Percentiles rank a stretch among this genome's conserved stretches.
Conservation (phyloP, 30 jellyfish, hydroid and myxozoan species). For the Mastigias papua region DNA sequence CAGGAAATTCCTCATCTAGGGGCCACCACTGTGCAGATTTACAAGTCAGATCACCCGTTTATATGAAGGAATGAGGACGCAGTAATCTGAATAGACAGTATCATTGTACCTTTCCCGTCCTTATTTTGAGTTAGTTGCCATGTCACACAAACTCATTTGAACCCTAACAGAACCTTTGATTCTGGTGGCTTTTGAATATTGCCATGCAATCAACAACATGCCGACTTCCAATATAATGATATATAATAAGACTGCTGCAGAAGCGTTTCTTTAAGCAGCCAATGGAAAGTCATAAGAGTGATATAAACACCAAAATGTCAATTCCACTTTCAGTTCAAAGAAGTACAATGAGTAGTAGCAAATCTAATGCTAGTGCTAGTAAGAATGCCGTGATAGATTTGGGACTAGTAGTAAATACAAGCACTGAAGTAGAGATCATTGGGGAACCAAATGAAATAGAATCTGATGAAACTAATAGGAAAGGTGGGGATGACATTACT, state of each 20-base stretch:
- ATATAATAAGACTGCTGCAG: background rate
- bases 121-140: background rate
- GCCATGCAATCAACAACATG: conserved; percentile 1
- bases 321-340: background rate
- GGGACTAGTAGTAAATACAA: too few species aligned
- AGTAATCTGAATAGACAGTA: background rate
- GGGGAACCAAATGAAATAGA: too few species aligned
- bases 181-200: background rate
- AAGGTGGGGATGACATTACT: background rate
- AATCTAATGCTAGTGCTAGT: too few species aligned
- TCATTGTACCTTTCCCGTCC: background rate
- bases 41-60: too few species aligned
- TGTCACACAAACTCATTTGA: background rate
- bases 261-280: background rate
- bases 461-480: background rate
- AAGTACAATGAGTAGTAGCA: too few species aligned
- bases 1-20: too few species aligned
- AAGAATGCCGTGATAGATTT: background rate
- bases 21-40: too few species aligned
- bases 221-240: background rate
- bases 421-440: too few species aligned
- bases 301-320: background rate
- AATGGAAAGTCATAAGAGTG: background rate
- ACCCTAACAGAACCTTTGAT: background rate
- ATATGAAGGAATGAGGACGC: too few species aligned